phyloP scores from a whole-genome alignment of 2,113 vertebrate genomes.

The Pantherophis guttatus region DNA sequence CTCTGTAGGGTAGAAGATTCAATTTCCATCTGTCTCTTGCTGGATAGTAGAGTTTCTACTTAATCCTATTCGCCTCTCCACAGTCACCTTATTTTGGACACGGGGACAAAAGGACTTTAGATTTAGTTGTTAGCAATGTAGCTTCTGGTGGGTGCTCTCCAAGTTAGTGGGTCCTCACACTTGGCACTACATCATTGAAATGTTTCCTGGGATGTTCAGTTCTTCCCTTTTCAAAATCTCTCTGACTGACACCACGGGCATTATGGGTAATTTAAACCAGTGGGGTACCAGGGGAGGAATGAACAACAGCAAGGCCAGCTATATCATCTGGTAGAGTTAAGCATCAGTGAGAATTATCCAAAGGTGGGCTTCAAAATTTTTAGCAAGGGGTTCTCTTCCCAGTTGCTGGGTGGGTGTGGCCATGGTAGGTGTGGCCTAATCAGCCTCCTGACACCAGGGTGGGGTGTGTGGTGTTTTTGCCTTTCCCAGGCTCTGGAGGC shows the following conservation, averaged over 20 bases:
- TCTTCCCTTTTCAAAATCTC: background rate
- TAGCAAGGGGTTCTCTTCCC: too few species aligned
- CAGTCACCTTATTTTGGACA: background rate
- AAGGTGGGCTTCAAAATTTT: too few species aligned
- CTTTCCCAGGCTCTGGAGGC: too few species aligned
- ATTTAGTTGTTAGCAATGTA: background rate
- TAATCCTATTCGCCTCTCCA: background rate
- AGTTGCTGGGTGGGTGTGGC: too few species aligned
- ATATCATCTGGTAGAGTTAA: background rate
- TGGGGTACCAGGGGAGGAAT: background rate
- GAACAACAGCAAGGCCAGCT: background rate
- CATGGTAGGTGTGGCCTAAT: too few species aligned
- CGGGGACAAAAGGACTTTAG: background rate
- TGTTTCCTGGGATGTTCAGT: background rate
- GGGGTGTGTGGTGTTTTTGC: too few species aligned
- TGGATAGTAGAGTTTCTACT: background rate
- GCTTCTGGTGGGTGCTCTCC: background rate
- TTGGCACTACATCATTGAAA: too few species aligned
- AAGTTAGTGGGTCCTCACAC: background rate
- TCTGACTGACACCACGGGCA: background rate
- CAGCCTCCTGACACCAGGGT: too few species aligned
- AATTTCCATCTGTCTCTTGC: background rate
- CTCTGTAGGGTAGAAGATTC: background rate
- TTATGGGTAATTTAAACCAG: background rate
- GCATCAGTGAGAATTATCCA: background rate